These are phyloP conservation scores for Scartelaos histophorus DNA, from an alignment of 2,113 vertebrate species.

Conservation along the genomic window DNA sequence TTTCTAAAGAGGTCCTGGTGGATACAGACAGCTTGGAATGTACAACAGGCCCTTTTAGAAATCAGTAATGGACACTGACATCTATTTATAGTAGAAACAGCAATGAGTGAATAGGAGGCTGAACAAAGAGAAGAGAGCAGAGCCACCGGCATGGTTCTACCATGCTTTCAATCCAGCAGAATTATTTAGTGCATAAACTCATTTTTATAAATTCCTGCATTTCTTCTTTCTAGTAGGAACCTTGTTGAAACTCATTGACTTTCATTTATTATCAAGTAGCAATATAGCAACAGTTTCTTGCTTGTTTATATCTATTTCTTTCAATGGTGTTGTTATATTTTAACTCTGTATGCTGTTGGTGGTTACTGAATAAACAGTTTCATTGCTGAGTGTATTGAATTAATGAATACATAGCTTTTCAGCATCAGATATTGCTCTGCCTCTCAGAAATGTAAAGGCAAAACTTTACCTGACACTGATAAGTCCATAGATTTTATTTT, in stretches of 20 bases:
- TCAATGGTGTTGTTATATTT: background rate
- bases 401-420: background rate
- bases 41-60: constrained; percentile 56
- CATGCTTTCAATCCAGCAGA: constrained; percentile 29
- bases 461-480: constrained; percentile 4
- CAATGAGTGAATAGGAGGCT: constrained; percentile 59
- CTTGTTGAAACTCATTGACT: background rate
- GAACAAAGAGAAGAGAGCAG: constrained; percentile 44
- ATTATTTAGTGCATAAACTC: constrained; percentile 18
- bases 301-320: background rate
- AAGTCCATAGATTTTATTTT: background rate
- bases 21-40: constrained; percentile 40
- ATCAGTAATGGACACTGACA: constrained; percentile 55
- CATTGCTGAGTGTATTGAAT: background rate
- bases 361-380: background rate
- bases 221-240: background rate
- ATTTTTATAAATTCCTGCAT: background rate
- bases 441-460: background rate
- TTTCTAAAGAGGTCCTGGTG: constrained; percentile 26
- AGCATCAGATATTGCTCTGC: background rate
- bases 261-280: background rate
- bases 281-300: background rate
- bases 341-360: background rate
- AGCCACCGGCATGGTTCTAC: constrained; percentile 50
- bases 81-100: constrained; percentile 66